Evolutionary conservation across 2,888 invertebrate species (phyloP), one percentile per base, ranked within the genome.

Genomic region (Hylaea fasciaria): DNA sequence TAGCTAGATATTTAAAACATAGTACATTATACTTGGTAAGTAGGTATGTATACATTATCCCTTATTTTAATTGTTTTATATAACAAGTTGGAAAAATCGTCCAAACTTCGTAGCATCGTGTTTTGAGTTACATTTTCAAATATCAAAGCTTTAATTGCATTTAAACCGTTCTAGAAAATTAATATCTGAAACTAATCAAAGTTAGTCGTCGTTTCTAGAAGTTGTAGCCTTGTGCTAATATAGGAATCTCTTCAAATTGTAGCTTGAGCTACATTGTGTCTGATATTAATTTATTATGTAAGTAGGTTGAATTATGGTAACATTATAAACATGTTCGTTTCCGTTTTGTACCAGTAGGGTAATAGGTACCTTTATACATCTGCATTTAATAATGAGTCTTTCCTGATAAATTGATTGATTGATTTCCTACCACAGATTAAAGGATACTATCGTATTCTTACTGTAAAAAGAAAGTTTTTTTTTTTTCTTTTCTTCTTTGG

Each of bases 171-270:
- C 77, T 73, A 74, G 78, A 76, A 82, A 83, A 84, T 85, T 82
- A 83, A 85, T 85, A 83, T 80, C 82, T 75, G 74, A 74, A 84
- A 86, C 83, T 85, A 86, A 86, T 84, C 85, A 83, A 86, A 86
- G 83, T 86, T 83, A 77, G 80, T 79, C 75, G 70, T 78, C 77
- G 78, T 81, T 74, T 69, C 73, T 70, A 53, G 60, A 66, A 65
- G 64, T 69, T 62, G 49, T 54, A 57, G 43, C 50, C 7, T 51
- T 43, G 41, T 50, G 45, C 57, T 53, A 46, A 49, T 49, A 44
- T 49, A 44, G 49, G 49, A 54, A 37, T 53, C 45, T 59, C 59
- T 56, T 56, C 35, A 37, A 54, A 47, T 44, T 50, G 16, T 29
- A 32, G 46, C n/a, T 46, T 57, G n/a, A n/a, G n/a, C n/a, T n/a